A percentile compares a stretch with the other conserved stretches of the same genome.
Evolutionary conservation across 2,888 invertebrate species (phyloP).

Genomic region (Epiblema foenella): DNA sequence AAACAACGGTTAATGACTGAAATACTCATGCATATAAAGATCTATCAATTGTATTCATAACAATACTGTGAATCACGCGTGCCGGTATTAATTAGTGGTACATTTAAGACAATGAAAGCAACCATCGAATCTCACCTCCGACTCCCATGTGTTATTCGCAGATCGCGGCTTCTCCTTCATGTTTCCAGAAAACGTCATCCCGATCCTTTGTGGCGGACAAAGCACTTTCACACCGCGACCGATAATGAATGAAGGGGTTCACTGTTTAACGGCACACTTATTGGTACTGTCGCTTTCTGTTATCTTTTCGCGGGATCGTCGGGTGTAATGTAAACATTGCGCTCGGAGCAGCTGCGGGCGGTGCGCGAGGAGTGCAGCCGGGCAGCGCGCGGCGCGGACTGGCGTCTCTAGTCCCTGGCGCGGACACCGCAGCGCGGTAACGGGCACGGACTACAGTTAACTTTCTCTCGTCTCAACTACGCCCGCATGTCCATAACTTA

Average conservation of each 20-base stretch:
- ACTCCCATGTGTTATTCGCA: slow-evolving; percentile 79
- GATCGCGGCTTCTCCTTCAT: slow-evolving; percentile 80
- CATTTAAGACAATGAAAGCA: slow-evolving; percentile 54
- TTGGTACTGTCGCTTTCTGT: slow-evolving; percentile 77
- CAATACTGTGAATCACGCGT: slow-evolving; percentile 62
- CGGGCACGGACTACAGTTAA: slow-evolving; percentile 84
- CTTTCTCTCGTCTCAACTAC: slow-evolving; percentile 81
- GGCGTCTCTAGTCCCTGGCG: slow-evolving; percentile 33
- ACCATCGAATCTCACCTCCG: slow-evolving; percentile 70
- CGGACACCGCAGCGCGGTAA: slow-evolving; percentile 58
- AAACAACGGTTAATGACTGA: slow-evolving; percentile 64
- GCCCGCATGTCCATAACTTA: slow-evolving; percentile 69
- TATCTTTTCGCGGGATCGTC: slow-evolving; percentile 63
- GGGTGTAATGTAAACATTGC: slow-evolving; percentile 66
- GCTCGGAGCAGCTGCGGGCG: slow-evolving; percentile 46
- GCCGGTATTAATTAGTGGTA: slow-evolving; percentile 45
- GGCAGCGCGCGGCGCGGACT: slow-evolving; percentile 54
- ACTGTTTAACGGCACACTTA: slow-evolving; percentile 58
- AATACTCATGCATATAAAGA: slow-evolving; percentile 54
- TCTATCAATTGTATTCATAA: slow-evolving; percentile 63
- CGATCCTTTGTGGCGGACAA: slow-evolving; percentile 65
- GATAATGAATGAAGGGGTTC: slow-evolving; percentile 47
- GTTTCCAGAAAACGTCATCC: slow-evolving; percentile 78
- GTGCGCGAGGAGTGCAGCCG: slow-evolving; percentile 54
- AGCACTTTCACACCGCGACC: slow-evolving; percentile 68